phyloP scores from a whole-genome alignment of 2,888 invertebrate genomes.

The Saturnia japonica region DNA sequence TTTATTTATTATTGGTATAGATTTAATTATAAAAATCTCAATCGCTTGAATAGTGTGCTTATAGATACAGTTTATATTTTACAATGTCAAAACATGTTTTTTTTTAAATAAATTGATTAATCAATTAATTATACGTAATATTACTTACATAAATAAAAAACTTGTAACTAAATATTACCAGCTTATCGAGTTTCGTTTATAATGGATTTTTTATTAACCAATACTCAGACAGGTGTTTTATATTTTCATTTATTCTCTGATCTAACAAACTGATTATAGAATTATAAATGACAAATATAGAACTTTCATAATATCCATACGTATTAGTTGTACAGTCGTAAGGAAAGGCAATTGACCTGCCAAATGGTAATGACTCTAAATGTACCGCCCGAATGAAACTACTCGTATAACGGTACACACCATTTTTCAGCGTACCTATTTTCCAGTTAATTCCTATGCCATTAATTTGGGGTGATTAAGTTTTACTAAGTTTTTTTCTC shows the following conservation, averaged over 20 bases:
- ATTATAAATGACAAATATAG: neutral
- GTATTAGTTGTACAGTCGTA: neutral
- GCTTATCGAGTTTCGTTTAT: neutral
- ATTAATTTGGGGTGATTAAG: slow-evolving; percentile 1
- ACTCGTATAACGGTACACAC: slow-evolving; percentile 8
- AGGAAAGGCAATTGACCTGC: slow-evolving; percentile 3
- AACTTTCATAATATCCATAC: slow-evolving; percentile 1
- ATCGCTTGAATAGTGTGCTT: too few relatives aligned
- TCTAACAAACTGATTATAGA: neutral
- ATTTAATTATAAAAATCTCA: too few relatives aligned
- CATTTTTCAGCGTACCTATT: slow-evolving; percentile 5
- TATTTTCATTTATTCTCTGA: neutral
- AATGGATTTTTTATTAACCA: neutral
- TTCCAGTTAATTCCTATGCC: slow-evolving; percentile 6
- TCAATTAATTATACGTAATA: neutral
- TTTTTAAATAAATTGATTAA: neutral
- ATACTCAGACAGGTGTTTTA: neutral
- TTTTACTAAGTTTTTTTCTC: neutral
- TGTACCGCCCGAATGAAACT: slow-evolving; percentile 6
- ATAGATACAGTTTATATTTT: too few relatives aligned
- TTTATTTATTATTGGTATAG: too few relatives aligned
- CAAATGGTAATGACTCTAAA: slow-evolving; percentile 14
- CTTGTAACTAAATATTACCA: neutral
- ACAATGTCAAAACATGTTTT: neutral
- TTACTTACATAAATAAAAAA: neutral